These are phyloP conservation scores for Dioctria linearis DNA, from an alignment of 2,888 invertebrate genomes.

Conservation along the genomic window DNA sequence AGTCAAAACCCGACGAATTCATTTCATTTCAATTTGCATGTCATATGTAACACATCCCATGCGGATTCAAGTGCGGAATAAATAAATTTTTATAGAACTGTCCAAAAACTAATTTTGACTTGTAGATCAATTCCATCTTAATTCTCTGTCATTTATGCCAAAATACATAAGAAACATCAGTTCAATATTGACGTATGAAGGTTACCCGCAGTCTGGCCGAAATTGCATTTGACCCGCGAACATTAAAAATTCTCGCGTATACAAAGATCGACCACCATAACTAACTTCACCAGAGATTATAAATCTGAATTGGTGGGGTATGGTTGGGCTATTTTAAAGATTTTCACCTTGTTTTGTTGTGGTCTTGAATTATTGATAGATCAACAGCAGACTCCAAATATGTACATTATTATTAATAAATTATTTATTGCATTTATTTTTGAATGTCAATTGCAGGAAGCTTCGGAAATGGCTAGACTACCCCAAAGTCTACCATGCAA, in stretches of 20 bases:
- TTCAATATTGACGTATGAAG: not conserved
- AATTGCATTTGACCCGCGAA: constrained; percentile 34
- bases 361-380: constrained; percentile 26
- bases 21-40: not conserved
- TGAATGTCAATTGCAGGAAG: constrained; percentile 41
- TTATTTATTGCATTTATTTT: constrained; percentile 28
- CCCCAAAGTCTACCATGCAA: constrained; percentile 39
- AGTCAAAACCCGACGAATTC: not conserved
- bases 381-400: not conserved
- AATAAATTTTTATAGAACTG: not conserved
- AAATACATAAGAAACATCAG: constrained; percentile 19
- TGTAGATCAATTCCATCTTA: not conserved
- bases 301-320: constrained; percentile 5
- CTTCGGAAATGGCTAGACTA: constrained; percentile 43
- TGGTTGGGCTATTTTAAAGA: not conserved
- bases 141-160: not conserved
- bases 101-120: not conserved
- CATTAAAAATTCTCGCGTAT: constrained; percentile 11
- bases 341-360: not conserved
- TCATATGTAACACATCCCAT: too few relatives aligned
- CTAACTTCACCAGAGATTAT: too few relatives aligned
- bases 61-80: not conserved
- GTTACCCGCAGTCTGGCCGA: constrained; percentile 25
- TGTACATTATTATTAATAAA: constrained; percentile 18
- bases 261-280: too few relatives aligned